Evolutionary conservation across 2,113 vertebrate genomes (phyloP).

Genomic region (Cettia cetti): DNA sequence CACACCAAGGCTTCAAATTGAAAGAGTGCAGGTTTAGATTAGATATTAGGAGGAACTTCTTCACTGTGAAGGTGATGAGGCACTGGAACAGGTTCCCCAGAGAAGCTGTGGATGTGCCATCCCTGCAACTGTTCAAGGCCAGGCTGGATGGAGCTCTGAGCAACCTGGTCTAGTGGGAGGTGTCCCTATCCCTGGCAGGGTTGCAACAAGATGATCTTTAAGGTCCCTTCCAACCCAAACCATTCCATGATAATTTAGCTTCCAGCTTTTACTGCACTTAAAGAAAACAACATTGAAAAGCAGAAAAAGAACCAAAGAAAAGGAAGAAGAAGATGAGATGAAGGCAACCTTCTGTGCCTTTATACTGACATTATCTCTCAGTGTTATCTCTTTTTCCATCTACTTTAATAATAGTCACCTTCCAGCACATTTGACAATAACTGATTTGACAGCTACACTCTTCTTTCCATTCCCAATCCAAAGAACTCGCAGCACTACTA

Average conservation of each 20-base stretch:
- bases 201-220: accelerated
- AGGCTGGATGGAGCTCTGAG: neutral
- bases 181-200: neutral
- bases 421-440: neutral
- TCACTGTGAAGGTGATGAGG: neutral
- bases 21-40: neutral
- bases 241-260: neutral
- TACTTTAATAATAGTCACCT: neutral
- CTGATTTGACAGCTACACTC: neutral
- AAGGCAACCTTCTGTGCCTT: neutral
- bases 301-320: neutral
- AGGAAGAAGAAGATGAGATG: neutral
- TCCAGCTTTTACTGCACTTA: neutral
- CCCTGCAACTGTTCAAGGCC: neutral
- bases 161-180: neutral
- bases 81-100: neutral
- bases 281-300: neutral
- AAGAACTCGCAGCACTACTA: neutral
- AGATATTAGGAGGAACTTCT: neutral
- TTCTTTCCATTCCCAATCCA: neutral
- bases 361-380: neutral
- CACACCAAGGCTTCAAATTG: neutral
- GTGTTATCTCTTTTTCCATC: neutral
- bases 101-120: neutral
- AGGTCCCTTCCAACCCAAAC: neutral